Percentiles rank a stretch among this genome's conserved stretches.
phyloP scores from a whole-genome alignment of 2,797 vertebrate genomes.

The Poeciliopsis infans region DNA sequence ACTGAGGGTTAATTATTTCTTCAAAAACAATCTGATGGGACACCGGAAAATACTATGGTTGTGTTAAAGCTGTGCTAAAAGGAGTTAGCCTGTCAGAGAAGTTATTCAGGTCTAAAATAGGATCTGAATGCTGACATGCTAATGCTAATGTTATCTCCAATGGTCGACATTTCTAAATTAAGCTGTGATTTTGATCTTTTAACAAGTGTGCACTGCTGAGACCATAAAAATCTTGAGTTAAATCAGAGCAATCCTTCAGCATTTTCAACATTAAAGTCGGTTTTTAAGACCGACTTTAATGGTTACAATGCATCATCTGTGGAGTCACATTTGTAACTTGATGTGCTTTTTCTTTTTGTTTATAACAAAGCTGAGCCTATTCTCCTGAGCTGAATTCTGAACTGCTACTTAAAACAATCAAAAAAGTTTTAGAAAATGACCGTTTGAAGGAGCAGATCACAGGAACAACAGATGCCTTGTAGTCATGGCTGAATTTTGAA shows the following conservation, averaged over 20 bases:
- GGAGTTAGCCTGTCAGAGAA: not conserved
- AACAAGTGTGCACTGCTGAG: not conserved
- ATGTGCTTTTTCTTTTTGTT: not conserved
- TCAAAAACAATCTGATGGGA: not conserved
- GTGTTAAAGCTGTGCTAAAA: not conserved
- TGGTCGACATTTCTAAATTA: not conserved
- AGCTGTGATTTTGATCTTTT: not conserved
- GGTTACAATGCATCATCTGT: not conserved
- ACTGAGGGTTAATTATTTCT: not conserved
- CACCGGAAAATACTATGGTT: not conserved
- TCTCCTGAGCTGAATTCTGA: no score
- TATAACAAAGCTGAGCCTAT: not conserved
- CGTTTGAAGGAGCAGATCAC: not conserved
- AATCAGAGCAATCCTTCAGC: not conserved
- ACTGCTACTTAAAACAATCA: no score
- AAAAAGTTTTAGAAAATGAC: not conserved
- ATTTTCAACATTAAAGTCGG: not conserved
- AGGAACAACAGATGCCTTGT: not conserved
- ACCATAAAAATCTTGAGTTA: not conserved
- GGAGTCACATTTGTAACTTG: not conserved
- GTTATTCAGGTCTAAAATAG: not conserved
- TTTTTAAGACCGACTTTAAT: not conserved
- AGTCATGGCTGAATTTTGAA: not conserved
- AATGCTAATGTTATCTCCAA: not conserved
- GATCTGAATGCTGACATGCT: not conserved